phyloP scores from a whole-genome alignment of 2,888 invertebrate species.

The Pseudoips prasinana region DNA sequence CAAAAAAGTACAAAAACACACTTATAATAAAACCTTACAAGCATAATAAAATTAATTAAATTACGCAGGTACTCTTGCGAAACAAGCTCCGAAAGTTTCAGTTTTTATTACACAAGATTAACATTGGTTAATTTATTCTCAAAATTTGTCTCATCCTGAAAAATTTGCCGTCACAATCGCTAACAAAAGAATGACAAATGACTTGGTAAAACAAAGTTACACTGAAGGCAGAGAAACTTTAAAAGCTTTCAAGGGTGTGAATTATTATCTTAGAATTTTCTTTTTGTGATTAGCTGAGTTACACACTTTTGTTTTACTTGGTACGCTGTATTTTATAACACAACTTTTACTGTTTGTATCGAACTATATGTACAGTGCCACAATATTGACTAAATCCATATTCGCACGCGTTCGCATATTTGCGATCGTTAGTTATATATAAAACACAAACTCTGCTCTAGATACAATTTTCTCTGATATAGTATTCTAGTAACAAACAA shows the following conservation, averaged over 20 bases:
- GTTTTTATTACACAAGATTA: constrained; percentile 72
- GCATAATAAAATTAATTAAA: constrained; percentile 27
- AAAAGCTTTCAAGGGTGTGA: constrained; percentile 68
- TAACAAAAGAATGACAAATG: constrained; percentile 80
- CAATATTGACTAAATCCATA: too few species aligned
- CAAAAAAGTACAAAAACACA: too few species aligned
- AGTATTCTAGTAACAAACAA: too few species aligned
- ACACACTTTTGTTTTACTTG: constrained; percentile 23
- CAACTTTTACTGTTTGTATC: too few species aligned
- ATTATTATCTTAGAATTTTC: constrained; percentile 66
- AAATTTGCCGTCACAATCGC: constrained; percentile 72
- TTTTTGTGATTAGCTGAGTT: constrained; percentile 42
- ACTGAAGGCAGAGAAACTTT: constrained; percentile 65
- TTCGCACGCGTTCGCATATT: too few species aligned
- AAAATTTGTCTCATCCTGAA: constrained; percentile 79
- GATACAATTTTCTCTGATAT: too few species aligned
- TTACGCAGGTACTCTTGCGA: constrained; percentile 30
- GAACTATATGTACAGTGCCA: too few species aligned
- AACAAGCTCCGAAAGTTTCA: constrained; percentile 34
- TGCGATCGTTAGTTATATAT: too few species aligned
- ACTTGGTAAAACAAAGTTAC: constrained; percentile 76
- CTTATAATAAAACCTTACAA: too few species aligned
- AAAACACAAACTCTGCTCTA: too few species aligned
- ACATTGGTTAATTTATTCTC: constrained; percentile 77
- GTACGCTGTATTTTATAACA: constrained; percentile 4